These are phyloP conservation scores for Protomyctophum bolini DNA, from an alignment of 2,113 vertebrate genomes.

Conservation along the genomic window DNA sequence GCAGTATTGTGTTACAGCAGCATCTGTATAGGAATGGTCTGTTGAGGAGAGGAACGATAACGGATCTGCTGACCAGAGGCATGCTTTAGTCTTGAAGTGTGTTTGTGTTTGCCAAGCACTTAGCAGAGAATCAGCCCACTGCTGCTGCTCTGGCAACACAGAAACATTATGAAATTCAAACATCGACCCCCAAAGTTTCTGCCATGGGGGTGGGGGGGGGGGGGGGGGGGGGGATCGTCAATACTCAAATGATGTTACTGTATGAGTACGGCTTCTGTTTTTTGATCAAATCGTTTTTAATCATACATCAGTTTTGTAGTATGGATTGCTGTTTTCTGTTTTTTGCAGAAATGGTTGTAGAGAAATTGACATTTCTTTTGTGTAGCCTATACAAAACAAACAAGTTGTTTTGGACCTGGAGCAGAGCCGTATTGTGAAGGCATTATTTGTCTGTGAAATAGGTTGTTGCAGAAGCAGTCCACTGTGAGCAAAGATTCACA, in stretches of 20 bases:
- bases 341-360: not conserved
- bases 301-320: not conserved
- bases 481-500: not conserved
- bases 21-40: not conserved
- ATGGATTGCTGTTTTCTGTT: not conserved
- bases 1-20: slow-evolving; percentile 1
- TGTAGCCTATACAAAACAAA: not conserved
- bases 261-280: not conserved
- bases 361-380: not conserved
- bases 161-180: not conserved
- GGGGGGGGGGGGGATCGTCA: not conserved
- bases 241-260: not conserved
- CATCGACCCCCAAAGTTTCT: not conserved
- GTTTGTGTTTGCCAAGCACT: slow-evolving; percentile 17
- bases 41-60: not conserved
- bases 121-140: slow-evolving; percentile 10
- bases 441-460: not conserved
- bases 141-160: not conserved
- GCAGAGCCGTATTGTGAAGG: not conserved
- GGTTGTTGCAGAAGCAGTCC: slow-evolving; percentile 13
- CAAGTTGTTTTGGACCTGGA: not conserved
- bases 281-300: not conserved
- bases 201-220: not conserved
- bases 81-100: not conserved
- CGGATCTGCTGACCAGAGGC: not conserved